phyloP scores from a whole-genome alignment of 1,140 invertebrate species.

The Drosophila bipectinata region DNA sequence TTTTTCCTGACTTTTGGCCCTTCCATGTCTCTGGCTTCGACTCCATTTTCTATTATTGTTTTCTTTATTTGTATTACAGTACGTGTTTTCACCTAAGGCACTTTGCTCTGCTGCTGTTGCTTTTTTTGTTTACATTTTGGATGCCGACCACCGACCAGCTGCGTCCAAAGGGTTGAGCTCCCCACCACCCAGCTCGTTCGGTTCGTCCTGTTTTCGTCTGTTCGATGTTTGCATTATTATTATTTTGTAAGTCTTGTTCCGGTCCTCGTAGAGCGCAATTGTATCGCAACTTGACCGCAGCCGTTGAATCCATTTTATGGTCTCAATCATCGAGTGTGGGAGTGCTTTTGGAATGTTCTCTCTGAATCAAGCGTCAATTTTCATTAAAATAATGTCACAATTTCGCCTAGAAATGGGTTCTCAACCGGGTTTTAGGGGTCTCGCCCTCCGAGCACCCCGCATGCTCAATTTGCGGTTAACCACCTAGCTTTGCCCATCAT shows the following conservation, averaged over 20 bases:
- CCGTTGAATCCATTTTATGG: slow-evolving; percentile 34
- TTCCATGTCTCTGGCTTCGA: slow-evolving; percentile 50
- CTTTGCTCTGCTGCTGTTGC: slow-evolving; percentile 41
- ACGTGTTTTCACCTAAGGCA: slow-evolving; percentile 79
- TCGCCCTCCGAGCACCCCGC: slow-evolving; percentile 5
- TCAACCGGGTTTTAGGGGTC: slow-evolving; percentile 16
- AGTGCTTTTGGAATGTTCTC: slow-evolving; percentile 2
- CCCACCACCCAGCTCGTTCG: background rate
- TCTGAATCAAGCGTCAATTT: slow-evolving; percentile 62
- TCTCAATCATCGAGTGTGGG: slow-evolving; percentile 33
- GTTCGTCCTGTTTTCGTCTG: slow-evolving; percentile 4
- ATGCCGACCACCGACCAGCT: slow-evolving; percentile 56
- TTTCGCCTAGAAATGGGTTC: slow-evolving; percentile 49
- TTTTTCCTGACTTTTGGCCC: slow-evolving; percentile 58
- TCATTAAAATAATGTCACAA: slow-evolving; percentile 74
- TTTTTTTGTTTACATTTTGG: slow-evolving; percentile 48
- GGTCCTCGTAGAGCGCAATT: slow-evolving; percentile 39
- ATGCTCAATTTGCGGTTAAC: slow-evolving; percentile 55
- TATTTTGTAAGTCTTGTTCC: slow-evolving; percentile 38
- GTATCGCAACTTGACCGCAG: slow-evolving; percentile 44
- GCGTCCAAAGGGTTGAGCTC: slow-evolving; percentile 50
- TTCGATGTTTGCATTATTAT: slow-evolving; percentile 47
- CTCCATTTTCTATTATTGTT: slow-evolving; percentile 81
- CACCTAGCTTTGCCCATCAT: slow-evolving; percentile 62
- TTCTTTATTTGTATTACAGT: slow-evolving; percentile 80